phyloP scores from a whole-genome alignment of 1,140 invertebrate genomes.

The Drosophila sproati region DNA sequence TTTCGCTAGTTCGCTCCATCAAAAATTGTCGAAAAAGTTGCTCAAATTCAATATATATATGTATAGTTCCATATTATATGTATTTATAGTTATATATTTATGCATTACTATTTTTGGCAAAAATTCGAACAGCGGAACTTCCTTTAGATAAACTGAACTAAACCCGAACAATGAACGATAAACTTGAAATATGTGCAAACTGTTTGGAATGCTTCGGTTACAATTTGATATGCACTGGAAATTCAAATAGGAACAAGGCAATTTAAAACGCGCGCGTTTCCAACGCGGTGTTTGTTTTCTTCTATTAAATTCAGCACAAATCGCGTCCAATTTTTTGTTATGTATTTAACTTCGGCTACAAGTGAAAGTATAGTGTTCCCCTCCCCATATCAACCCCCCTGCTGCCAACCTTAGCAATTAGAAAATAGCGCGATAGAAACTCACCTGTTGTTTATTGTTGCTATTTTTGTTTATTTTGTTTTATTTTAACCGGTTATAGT shows the following conservation, averaged over 20 bases:
- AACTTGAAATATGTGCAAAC: slow-evolving; percentile 3
- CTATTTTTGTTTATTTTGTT: slow-evolving; percentile 2
- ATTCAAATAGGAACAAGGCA: neutral
- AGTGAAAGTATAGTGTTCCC: slow-evolving; percentile 37
- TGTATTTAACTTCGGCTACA: slow-evolving; percentile 2
- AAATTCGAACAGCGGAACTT: slow-evolving; percentile 1
- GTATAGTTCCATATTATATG: neutral
- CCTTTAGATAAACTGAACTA: slow-evolving; percentile 15
- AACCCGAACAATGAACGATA: neutral
- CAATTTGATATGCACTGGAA: neutral
- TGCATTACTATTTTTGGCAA: too few species aligned
- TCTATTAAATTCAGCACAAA: neutral
- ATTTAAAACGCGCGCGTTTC: slow-evolving; percentile 20
- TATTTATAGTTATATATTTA: neutral
- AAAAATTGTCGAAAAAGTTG: slow-evolving; percentile 23
- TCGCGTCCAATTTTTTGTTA: too few species aligned
- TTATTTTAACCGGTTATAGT: slow-evolving; percentile 19
- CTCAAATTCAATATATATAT: slow-evolving; percentile 1
- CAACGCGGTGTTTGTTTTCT: slow-evolving; percentile 12
- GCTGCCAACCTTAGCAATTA: too few species aligned
- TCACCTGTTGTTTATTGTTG: slow-evolving; percentile 2
- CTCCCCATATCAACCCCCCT: neutral
- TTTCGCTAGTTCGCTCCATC: slow-evolving; percentile 10
- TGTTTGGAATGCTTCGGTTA: neutral
- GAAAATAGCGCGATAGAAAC: too few species aligned